Conservation (phyloP, 2,888 invertebrate species). For the Fissipunctia ypsillon region DNA sequence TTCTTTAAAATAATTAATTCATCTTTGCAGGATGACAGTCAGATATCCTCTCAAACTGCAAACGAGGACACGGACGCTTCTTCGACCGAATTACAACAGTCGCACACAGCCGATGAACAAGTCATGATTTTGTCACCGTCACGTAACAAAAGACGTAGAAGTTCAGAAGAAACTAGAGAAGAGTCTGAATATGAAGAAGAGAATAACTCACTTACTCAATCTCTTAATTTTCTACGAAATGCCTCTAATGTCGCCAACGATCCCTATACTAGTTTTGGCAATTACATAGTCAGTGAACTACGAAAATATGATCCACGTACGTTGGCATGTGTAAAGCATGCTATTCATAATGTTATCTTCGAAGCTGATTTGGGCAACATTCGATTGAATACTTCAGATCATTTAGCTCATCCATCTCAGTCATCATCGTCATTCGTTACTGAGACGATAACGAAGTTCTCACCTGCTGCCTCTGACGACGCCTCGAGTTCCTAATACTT, state of each 20-base stretch:
- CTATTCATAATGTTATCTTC: conserved; percentile 24
- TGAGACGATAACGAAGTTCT: not conserved
- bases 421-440: not conserved
- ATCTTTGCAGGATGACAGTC: conserved; percentile 16
- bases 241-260: not conserved
- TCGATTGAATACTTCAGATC: not conserved
- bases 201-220: not conserved
- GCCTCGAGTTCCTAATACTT: conserved; percentile 2
- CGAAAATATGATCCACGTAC: conserved; percentile 19
- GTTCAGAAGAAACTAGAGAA: not conserved
- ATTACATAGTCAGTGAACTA: conserved; percentile 29
- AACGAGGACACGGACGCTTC: conserved; percentile 14
- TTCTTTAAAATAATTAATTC: not conserved
- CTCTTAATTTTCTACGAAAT: conserved; percentile 6
- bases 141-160: not conserved
- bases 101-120: not conserved
- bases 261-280: conserved; percentile 21
- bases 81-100: not conserved
- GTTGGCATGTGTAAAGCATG: conserved; percentile 23
- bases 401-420: not conserved
- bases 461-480: conserved; percentile 4
- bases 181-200: conserved; percentile 17
- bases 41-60: not conserved
- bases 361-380: conserved; percentile 23
- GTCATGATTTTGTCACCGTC: not conserved